Conservation (phyloP, 2,113 vertebrate genomes). For the Ailuropoda melanoleuca region DNA sequence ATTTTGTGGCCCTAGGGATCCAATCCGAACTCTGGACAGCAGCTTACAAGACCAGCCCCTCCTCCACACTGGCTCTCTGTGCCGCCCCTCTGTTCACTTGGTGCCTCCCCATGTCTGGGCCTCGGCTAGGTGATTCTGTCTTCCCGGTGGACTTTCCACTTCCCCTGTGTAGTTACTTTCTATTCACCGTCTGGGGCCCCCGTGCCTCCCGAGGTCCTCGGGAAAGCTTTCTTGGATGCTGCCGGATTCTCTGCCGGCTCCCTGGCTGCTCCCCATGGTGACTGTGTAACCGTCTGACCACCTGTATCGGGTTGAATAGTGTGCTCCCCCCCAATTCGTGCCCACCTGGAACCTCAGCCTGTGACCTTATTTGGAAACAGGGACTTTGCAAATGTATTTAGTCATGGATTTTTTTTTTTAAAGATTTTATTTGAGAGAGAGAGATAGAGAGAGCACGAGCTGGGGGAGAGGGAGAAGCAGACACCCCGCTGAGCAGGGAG, state of each 20-base stretch:
- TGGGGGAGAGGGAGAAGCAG: background rate
- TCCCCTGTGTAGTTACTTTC: background rate
- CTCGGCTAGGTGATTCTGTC: background rate
- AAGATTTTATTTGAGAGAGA: background rate
- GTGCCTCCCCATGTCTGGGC: background rate
- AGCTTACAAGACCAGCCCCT: background rate
- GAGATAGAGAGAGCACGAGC: background rate
- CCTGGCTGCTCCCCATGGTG: background rate
- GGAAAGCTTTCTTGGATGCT: background rate
- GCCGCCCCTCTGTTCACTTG: fast-evolving
- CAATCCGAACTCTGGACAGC: background rate
- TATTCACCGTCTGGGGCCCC: background rate
- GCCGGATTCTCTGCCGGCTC: fast-evolving
- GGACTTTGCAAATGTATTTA: background rate
- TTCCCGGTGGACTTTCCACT: background rate
- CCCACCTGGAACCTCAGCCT: background rate
- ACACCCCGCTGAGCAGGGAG: background rate
- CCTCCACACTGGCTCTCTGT: background rate
- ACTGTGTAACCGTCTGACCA: background rate
- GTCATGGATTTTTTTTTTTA: background rate
- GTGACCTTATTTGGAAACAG: background rate
- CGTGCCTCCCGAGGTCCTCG: fast-evolving
- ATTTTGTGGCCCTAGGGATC: background rate
- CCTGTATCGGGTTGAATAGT: background rate
- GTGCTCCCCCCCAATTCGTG: background rate